Evolutionary conservation across 2,113 vertebrate genomes (phyloP).

Genomic region (Epinephelus moara): DNA sequence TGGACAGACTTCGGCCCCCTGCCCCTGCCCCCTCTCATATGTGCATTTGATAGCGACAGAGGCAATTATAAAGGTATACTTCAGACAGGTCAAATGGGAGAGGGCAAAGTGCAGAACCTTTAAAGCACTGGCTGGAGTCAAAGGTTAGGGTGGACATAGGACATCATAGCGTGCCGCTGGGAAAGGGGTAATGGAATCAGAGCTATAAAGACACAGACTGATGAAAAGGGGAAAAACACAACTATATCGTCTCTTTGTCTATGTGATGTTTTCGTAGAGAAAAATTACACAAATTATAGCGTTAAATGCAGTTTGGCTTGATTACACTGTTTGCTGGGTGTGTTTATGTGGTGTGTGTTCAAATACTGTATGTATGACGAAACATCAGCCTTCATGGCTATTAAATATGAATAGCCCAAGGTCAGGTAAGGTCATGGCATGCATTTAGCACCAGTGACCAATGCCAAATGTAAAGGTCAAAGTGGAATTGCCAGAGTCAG

Average conservation of each 20-base stretch:
- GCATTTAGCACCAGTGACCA: conserved; percentile 82
- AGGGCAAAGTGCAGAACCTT: conserved; percentile 85
- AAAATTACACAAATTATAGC: conserved; percentile 16
- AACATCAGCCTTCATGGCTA: conserved; percentile 67
- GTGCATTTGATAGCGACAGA: conserved; percentile 82
- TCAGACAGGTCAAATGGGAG: conserved; percentile 85
- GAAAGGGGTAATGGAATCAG: conserved; percentile 71
- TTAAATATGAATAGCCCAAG: conserved; percentile 84
- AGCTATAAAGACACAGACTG: conserved; percentile 62
- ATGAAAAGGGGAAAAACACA: conserved; percentile 39
- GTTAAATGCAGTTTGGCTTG: conserved; percentile 20
- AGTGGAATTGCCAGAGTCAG: conserved; percentile 80
- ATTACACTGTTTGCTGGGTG: background rate
- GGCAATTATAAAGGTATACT: conserved; percentile 88
- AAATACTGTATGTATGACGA: conserved; percentile 36
- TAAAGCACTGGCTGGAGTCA: conserved; percentile 83
- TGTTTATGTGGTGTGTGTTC: conserved; percentile 30
- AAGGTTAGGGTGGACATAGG: conserved; percentile 81
- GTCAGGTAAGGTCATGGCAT: conserved; percentile 78
- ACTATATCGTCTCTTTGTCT: conserved; percentile 30
- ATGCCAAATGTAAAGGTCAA: conserved; percentile 85
- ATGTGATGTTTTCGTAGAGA: conserved; percentile 27
- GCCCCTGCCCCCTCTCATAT: conserved; percentile 76
- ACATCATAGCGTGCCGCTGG: conserved; percentile 62
- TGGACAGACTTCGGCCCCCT: conserved; percentile 73